Percentiles rank a stretch among this genome's conserved stretches.
Evolutionary conservation across 1,140 invertebrate genomes (phyloP).

Genomic region (Hetaerina americana): DNA sequence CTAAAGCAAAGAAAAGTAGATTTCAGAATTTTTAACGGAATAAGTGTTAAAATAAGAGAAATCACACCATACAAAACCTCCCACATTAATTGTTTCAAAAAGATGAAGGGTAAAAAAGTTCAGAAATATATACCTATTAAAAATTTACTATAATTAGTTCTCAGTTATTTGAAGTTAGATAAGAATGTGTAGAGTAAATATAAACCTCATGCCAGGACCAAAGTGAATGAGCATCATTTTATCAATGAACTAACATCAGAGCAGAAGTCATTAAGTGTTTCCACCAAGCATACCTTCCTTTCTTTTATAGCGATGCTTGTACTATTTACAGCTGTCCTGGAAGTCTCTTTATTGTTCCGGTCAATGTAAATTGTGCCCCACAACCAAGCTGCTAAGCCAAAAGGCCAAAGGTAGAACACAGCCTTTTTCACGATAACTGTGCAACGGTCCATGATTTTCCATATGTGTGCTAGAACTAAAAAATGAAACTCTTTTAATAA

Average conservation of each 20-base stretch:
- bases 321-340: constrained; percentile 54
- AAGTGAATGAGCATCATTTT: too few species aligned
- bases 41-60: too few species aligned
- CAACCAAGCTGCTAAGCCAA: constrained; percentile 68
- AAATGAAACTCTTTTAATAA: too few species aligned
- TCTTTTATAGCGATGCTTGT: constrained; percentile 52
- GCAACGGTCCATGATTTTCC: constrained; percentile 59
- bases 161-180: too few species aligned
- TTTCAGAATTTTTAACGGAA: not conserved
- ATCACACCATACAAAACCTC: too few species aligned
- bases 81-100: too few species aligned
- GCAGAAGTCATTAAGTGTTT: too few species aligned
- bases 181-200: too few species aligned
- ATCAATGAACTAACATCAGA: not conserved
- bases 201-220: too few species aligned
- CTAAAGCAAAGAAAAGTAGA: constrained; percentile 28
- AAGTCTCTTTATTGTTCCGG: constrained; percentile 48
- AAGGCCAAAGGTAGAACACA: constrained; percentile 66
- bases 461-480: constrained; percentile 61
- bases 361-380: constrained; percentile 85
- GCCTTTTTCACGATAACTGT: constrained; percentile 71
- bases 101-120: too few species aligned
- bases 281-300: constrained; percentile 41
- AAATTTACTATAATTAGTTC: too few species aligned
- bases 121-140: too few species aligned